Evolutionary conservation across 2,888 invertebrate genomes (phyloP), one percentile per base, ranked within the genome.

Genomic region (Hypena proboscidalis): DNA sequence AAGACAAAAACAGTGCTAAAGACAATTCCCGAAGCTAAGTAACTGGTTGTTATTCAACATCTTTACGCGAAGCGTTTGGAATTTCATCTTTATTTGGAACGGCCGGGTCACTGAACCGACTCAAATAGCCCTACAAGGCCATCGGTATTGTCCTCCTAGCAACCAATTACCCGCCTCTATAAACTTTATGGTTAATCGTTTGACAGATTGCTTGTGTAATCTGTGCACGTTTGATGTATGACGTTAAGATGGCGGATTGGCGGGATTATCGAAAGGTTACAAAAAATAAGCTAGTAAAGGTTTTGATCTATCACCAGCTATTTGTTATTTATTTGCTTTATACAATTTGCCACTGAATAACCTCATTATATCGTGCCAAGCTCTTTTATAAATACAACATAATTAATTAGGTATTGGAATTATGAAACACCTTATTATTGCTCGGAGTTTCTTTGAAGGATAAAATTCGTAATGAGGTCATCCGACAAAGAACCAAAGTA

Each of bases 51-150:
- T 61, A 41, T 62, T 55, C 44, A 26, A 39, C 46, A 55, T 58
- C 50, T 57, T 65, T 65, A 61, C 35, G 62, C 63, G 20, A 51
- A 58, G 63, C 52, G 19, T 48, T 66, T 52, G 65, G 74, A 74
- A 76, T 75, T 74, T 63, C 41, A 67, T 76, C 75, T 76, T 68
- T 72, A 78, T 80, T 79, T 72, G 77, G 75, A 72, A 61, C 70
- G 51, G 38, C 14, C 38, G 55, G 82, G 70, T 75, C 80, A 65
- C 29, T 75, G 80, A 77, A 70, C 83, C 65, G 65, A 61, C 62
- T 62, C 56, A 64, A 73, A 62, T 70, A 74, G 67, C 58, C 43
- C 58, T 59, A 66, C 82, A 83, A 83, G 82, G 83, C 81, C 83
- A 74, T 67, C 65, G 59, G 70, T 77, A 77, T 71, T 79, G 77